A percentile compares a stretch with the other conserved stretches of the same genome.
Conservation (phyloP, 1,140 invertebrate genomes). For the Stegodyphus mimosarum region DNA sequence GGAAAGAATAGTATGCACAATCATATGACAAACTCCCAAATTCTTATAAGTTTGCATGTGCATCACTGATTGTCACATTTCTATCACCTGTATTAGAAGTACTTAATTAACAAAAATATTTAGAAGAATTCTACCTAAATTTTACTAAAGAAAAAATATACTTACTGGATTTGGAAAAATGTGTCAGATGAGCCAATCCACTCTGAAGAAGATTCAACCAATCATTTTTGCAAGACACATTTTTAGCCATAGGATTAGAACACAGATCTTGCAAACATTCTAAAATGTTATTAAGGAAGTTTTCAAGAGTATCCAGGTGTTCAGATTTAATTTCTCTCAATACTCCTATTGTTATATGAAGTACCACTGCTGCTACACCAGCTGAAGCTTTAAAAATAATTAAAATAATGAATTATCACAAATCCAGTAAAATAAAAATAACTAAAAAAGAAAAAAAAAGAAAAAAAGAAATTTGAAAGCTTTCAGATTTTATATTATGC, state of each 20-base stretch:
- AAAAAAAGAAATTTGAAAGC: too few relatives aligned
- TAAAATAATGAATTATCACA: too few relatives aligned
- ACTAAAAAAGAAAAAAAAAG: too few relatives aligned
- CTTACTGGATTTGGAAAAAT: slow-evolving; percentile 83
- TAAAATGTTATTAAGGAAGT: slow-evolving; percentile 69
- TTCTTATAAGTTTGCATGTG: too few relatives aligned
- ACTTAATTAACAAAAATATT: too few relatives aligned
- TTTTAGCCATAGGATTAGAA: slow-evolving; percentile 75
- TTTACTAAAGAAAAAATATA: slow-evolving; percentile 7
- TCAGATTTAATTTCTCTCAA: slow-evolving; percentile 79
- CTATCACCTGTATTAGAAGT: background rate
- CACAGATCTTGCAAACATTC: slow-evolving; percentile 78
- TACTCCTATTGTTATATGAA: slow-evolving; percentile 91
- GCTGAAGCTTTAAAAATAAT: slow-evolving; percentile 37
- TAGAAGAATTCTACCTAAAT: too few relatives aligned
- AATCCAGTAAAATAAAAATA: too few relatives aligned
- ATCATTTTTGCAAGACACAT: slow-evolving; percentile 74
- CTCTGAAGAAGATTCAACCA: slow-evolving; percentile 87
- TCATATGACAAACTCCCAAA: too few relatives aligned
- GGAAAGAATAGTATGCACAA: background rate
- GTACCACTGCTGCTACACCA: slow-evolving; percentile 67
- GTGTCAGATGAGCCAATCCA: slow-evolving; percentile 86
- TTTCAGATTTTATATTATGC: too few relatives aligned
- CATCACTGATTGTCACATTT: background rate
- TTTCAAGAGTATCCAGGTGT: background rate